A percentile compares a stretch with the other conserved stretches of the same genome.
Conservation (phyloP, 2,888 invertebrate genomes). For the Calameuta filiformis region DNA sequence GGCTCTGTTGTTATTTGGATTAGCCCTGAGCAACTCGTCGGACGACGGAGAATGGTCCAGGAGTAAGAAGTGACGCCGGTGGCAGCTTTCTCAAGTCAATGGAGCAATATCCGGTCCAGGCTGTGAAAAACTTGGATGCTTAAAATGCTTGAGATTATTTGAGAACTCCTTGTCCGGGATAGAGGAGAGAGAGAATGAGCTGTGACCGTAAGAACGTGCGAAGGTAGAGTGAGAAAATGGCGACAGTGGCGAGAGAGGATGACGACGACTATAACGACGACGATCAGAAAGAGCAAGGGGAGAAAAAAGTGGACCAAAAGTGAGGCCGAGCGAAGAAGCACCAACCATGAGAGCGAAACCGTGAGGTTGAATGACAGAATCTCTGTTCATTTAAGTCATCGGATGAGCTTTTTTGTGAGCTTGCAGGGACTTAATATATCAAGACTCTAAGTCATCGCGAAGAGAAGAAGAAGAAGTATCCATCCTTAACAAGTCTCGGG, state of each 20-base stretch:
- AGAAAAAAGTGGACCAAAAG: not conserved
- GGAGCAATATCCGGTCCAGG: conserved; percentile 18
- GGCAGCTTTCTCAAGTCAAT: conserved; percentile 9
- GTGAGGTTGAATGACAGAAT: not conserved
- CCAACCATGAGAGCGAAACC: not conserved
- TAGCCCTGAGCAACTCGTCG: not conserved
- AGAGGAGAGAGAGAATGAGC: not conserved
- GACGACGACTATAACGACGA: not conserved
- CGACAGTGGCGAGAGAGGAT: not conserved
- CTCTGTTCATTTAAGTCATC: not conserved
- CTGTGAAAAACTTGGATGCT: conserved; percentile 19
- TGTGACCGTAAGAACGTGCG: not conserved
- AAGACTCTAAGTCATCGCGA: not conserved
- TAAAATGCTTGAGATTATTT: conserved; percentile 22
- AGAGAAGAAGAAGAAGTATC: not conserved
- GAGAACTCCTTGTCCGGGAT: not conserved
- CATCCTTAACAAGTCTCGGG: not conserved
- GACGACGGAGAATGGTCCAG: not conserved
- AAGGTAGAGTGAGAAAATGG: not conserved
- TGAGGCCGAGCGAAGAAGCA: not conserved
- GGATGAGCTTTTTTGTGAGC: not conserved
- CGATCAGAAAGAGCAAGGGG: not conserved
- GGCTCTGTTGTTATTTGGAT: not conserved
- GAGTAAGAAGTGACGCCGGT: not conserved
- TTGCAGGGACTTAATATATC: not conserved